A percentile compares a stretch with the other conserved stretches of the same genome.
These are phyloP conservation scores for Argyrosomus regius DNA, from an alignment of 2,797 vertebrate species.

Conservation along the genomic window DNA sequence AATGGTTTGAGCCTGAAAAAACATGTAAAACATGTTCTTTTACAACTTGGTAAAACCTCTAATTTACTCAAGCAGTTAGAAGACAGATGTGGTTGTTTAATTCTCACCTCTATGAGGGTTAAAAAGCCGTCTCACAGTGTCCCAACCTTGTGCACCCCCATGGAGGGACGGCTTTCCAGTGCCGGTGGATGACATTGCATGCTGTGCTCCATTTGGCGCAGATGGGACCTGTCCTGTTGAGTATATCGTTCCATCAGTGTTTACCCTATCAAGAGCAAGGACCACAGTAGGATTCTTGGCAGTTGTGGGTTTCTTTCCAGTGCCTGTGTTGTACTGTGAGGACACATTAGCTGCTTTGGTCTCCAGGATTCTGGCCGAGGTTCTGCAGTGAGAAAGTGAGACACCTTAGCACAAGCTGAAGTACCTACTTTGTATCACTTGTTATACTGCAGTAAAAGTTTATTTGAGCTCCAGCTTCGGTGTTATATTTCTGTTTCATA, in stretches of 20 bases:
- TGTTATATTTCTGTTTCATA: slow-evolving; percentile 3
- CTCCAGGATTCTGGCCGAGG: slow-evolving; percentile 89
- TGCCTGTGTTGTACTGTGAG: slow-evolving; percentile 75
- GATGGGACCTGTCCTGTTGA: slow-evolving; percentile 76
- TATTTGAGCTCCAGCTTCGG: slow-evolving; percentile 9
- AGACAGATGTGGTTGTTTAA: background rate
- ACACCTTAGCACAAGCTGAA: slow-evolving; percentile 22
- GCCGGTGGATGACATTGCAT: slow-evolving; percentile 83
- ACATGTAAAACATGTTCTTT: slow-evolving; percentile 4
- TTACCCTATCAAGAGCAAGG: slow-evolving; percentile 89
- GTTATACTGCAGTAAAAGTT: slow-evolving; percentile 15
- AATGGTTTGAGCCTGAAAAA: slow-evolving; percentile 77
- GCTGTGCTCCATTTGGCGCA: slow-evolving; percentile 81
- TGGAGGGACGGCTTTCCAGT: slow-evolving; percentile 72
- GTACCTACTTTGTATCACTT: background rate
- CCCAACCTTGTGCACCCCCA: slow-evolving; percentile 74
- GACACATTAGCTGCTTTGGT: slow-evolving; percentile 85
- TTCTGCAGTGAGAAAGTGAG: slow-evolving; percentile 84
- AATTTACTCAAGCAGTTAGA: background rate
- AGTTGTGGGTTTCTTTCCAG: slow-evolving; percentile 79
- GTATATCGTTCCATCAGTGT: slow-evolving; percentile 81
- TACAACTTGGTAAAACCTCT: background rate
- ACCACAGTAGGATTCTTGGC: slow-evolving; percentile 85
- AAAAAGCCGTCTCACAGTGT: slow-evolving; percentile 87
- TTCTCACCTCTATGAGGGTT: slow-evolving; percentile 83